Evolutionary conservation across 1,140 invertebrate species (phyloP).

Genomic region (Procambarus clarkii): DNA sequence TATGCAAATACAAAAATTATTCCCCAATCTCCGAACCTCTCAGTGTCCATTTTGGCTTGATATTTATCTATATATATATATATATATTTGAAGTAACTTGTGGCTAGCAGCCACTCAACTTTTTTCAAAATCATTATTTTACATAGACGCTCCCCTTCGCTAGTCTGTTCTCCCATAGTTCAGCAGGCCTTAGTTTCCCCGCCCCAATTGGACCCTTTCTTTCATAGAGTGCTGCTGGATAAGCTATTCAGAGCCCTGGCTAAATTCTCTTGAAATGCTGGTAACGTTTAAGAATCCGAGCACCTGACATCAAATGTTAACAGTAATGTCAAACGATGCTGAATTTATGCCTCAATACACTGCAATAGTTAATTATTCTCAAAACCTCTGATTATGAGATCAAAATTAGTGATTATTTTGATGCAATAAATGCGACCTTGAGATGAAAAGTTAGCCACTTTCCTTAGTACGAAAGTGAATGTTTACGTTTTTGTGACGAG

Average conservation of each 20-base stretch:
- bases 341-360: too few species aligned
- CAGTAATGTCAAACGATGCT: too few species aligned
- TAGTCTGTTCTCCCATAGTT: not conserved
- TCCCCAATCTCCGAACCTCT: not conserved
- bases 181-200: not conserved
- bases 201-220: not conserved
- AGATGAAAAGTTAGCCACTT: too few species aligned
- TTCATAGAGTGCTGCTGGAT: not conserved
- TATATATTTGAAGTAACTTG: slow-evolving; percentile 13
- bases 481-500: too few species aligned
- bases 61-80: slow-evolving; percentile 33
- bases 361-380: too few species aligned
- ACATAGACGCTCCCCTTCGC: not conserved
- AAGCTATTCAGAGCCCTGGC: not conserved
- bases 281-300: too few species aligned
- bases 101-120: not conserved
- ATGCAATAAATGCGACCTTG: too few species aligned
- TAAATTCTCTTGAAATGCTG: too few species aligned
- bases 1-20: not conserved
- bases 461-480: too few species aligned
- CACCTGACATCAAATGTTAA: too few species aligned
- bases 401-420: too few species aligned
- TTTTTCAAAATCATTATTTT: slow-evolving; percentile 5
- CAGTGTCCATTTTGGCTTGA: slow-evolving; percentile 12
- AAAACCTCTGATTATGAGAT: too few species aligned